These are phyloP conservation scores for Ictalurus punctatus DNA, from an alignment of 2,113 vertebrate species.

Conservation along the genomic window DNA sequence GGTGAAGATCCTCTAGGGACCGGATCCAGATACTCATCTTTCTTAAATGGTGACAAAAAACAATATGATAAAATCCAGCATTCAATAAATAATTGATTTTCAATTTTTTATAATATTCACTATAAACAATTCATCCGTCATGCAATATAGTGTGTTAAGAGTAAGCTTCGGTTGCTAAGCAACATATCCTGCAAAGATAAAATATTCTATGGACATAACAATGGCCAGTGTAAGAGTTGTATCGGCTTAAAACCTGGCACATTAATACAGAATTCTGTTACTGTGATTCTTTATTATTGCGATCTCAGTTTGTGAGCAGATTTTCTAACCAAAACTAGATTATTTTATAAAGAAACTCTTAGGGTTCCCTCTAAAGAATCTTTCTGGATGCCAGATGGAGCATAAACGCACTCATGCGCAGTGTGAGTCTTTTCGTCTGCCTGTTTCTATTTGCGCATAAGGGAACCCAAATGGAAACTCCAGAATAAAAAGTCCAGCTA, in stretches of 20 bases:
- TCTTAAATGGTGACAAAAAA: not conserved
- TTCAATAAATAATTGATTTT: not conserved
- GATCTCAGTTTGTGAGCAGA: not conserved
- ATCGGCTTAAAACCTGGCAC: not conserved
- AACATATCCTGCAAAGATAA: not conserved
- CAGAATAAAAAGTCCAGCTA: constrained; percentile 1
- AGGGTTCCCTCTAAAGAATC: not conserved
- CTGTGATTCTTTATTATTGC: not conserved
- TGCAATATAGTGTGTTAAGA: not conserved
- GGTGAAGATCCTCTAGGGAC: not conserved
- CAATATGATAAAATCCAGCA: not conserved
- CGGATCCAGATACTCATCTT: not conserved
- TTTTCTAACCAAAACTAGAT: not conserved
- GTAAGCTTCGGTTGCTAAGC: not conserved
- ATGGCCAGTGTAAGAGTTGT: not conserved
- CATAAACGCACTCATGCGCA: not conserved
- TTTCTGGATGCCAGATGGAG: not conserved
- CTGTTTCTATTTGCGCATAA: not conserved
- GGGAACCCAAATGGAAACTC: not conserved
- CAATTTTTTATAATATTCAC: not conserved
- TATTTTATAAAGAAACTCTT: not conserved
- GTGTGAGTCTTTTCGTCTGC: not conserved
- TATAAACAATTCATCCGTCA: not conserved
- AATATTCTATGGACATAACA: not conserved
- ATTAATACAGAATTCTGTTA: not conserved